These are phyloP conservation scores for Leguminivora glycinivorella DNA, from an alignment of 1,140 invertebrate species.

Conservation along the genomic window DNA sequence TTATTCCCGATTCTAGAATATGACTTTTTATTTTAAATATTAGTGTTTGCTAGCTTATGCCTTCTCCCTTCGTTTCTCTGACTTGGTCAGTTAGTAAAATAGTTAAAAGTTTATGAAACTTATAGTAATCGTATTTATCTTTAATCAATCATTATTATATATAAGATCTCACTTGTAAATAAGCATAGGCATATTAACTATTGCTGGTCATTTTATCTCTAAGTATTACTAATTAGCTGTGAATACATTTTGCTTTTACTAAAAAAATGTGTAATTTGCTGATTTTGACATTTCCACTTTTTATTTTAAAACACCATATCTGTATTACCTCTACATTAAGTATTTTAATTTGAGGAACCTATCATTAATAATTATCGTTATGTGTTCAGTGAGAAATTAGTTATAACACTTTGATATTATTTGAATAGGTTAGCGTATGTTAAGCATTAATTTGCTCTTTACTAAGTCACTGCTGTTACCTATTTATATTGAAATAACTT, in stretches of 20 bases:
- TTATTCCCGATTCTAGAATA: slow-evolving; percentile 1
- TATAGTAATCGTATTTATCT: slow-evolving; percentile 46
- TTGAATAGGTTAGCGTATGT: slow-evolving; percentile 42
- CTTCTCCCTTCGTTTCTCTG: slow-evolving; percentile 40
- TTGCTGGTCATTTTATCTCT: slow-evolving; percentile 32
- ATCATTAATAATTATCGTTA: slow-evolving; percentile 40
- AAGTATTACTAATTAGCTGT: slow-evolving; percentile 33
- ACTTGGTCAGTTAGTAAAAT: slow-evolving; percentile 45
- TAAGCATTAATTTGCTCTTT: slow-evolving; percentile 46
- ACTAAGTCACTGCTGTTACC: slow-evolving; percentile 33
- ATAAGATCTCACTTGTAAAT: slow-evolving; percentile 71
- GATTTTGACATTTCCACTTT: slow-evolving; percentile 14
- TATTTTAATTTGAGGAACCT: slow-evolving; percentile 13
- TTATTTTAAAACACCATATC: slow-evolving; percentile 23
- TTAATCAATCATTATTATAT: slow-evolving; percentile 45
- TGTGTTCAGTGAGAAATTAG: slow-evolving; percentile 60
- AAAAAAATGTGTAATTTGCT: slow-evolving; percentile 8
- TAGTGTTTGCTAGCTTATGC: slow-evolving; percentile 64
- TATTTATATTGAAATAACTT: slow-evolving; percentile 30
- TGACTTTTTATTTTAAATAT: slow-evolving; percentile 35
- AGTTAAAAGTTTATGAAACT: slow-evolving; percentile 61
- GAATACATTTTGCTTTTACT: slow-evolving; percentile 18
- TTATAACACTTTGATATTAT: slow-evolving; percentile 52
- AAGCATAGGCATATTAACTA: slow-evolving; percentile 37
- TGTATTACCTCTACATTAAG: slow-evolving; percentile 22